These are phyloP conservation scores for Nemotelus nigrinus DNA, from an alignment of 2,888 invertebrate species.

Conservation along the genomic window DNA sequence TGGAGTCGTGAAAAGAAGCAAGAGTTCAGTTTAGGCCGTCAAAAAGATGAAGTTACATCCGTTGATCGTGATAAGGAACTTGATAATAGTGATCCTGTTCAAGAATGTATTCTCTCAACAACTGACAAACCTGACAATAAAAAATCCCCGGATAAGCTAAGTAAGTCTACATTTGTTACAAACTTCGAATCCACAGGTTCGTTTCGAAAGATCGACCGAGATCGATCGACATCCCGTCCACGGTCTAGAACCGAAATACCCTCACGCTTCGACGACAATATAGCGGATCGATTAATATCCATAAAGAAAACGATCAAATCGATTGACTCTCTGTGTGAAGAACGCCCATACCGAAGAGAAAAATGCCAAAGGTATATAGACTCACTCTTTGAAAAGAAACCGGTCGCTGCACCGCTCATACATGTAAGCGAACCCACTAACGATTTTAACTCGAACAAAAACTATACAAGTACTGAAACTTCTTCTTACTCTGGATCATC, in stretches of 20 bases:
- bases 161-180: not conserved
- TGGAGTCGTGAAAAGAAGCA: not conserved
- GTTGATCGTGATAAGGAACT: not conserved
- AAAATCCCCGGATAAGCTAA: not conserved
- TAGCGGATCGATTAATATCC: constrained; percentile 62
- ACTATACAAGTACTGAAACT: not conserved
- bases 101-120: not conserved
- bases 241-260: constrained; percentile 22
- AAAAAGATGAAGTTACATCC: not conserved
- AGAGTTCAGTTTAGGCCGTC: not conserved
- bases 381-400: constrained; percentile 56
- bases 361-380: constrained; percentile 63
- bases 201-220: not conserved
- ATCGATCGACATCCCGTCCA: constrained; percentile 16
- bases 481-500: not conserved
- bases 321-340: constrained; percentile 63
- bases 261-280: constrained; percentile 60
- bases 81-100: not conserved
- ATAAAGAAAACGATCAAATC: constrained; percentile 65
- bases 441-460: constrained; percentile 43
- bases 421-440: constrained; percentile 46
- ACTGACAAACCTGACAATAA: not conserved
- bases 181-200: not conserved
- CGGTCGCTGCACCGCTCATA: constrained; percentile 35
- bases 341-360: constrained; percentile 59